Conservation (phyloP, 2,113 vertebrate genomes). For the Ictalurus punctatus region DNA sequence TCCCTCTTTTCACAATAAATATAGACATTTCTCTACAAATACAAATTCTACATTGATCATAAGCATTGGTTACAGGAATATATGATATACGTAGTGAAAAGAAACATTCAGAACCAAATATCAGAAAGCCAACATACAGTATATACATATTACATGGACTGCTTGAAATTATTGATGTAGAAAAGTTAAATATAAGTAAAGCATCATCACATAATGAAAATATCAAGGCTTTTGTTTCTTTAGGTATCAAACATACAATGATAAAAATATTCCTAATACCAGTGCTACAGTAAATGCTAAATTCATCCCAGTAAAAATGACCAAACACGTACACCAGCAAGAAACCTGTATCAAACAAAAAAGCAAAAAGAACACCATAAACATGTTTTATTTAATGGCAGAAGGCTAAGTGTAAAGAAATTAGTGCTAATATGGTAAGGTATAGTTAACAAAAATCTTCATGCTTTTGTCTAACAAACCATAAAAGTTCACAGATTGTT, state of each 20-base stretch:
- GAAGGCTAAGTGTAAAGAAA: neutral
- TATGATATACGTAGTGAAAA: neutral
- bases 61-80: neutral
- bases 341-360: slow-evolving; percentile 2
- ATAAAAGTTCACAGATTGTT: neutral
- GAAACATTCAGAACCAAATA: neutral
- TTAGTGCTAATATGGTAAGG: neutral
- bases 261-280: slow-evolving; percentile 11
- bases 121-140: too few species aligned
- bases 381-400: neutral
- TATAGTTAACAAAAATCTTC: neutral
- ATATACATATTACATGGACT: neutral
- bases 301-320: neutral
- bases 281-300: slow-evolving; percentile 23
- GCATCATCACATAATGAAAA: neutral
- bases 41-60: neutral
- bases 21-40: neutral
- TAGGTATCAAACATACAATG: neutral
- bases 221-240: neutral
- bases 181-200: neutral
- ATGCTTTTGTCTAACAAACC: neutral
- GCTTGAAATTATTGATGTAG: neutral
- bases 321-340: neutral
- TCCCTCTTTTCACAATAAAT: neutral
- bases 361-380: neutral